Conservation (phyloP, 1,140 invertebrate genomes). For the Brachionus asplanchnoidis region DNA sequence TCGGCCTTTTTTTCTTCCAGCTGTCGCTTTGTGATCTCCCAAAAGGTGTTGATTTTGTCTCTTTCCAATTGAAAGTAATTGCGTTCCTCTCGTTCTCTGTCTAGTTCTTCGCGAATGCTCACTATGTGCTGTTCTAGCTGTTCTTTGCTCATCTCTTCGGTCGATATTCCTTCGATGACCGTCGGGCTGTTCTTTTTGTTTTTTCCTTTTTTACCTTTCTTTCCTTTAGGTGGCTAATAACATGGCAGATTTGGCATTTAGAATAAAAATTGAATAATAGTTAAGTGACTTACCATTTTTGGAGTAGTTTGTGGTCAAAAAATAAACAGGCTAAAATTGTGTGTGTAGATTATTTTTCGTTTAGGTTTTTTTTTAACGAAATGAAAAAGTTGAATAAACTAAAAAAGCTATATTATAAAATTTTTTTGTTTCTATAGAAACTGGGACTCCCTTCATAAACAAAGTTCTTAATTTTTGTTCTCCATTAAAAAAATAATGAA, state of each 20-base stretch:
- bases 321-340: neutral
- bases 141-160: slow-evolving; percentile 83
- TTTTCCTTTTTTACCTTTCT: slow-evolving; percentile 52
- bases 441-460: neutral
- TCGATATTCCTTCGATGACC: slow-evolving; percentile 81
- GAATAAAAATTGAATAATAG: too few relatives aligned
- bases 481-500: too few relatives aligned
- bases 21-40: slow-evolving; percentile 81
- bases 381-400: neutral
- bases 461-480: too few relatives aligned
- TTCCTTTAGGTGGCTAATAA: slow-evolving; percentile 57
- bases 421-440: neutral
- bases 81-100: slow-evolving; percentile 83
- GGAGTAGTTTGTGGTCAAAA: neutral
- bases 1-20: slow-evolving; percentile 72
- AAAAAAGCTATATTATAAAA: neutral
- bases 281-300: slow-evolving; percentile 2
- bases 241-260: neutral
- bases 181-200: slow-evolving; percentile 53
- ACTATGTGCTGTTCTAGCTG: slow-evolving; percentile 81
- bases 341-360: neutral
- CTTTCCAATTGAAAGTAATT: slow-evolving; percentile 91
- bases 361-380: neutral
- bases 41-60: slow-evolving; percentile 86
- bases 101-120: slow-evolving; percentile 81